These are phyloP conservation scores for Otolemur garnettii DNA, from an alignment of 2,113 vertebrate genomes.

Conservation along the genomic window DNA sequence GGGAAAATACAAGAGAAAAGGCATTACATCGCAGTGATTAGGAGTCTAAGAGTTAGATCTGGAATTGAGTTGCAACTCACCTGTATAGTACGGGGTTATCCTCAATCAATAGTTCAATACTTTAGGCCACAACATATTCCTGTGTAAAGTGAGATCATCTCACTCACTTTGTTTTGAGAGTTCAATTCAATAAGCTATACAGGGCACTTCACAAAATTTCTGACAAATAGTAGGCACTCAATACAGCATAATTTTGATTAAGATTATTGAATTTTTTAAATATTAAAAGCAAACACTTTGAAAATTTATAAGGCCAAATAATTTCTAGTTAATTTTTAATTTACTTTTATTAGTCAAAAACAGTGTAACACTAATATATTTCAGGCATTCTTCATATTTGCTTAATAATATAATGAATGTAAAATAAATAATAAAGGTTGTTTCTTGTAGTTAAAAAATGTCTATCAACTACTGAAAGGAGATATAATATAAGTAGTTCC, in stretches of 20 bases:
- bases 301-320: neutral
- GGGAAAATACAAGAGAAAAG: neutral
- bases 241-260: neutral
- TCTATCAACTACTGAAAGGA: neutral
- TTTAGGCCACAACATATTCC: neutral
- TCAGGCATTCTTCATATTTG: neutral
- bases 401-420: neutral
- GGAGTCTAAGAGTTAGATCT: neutral
- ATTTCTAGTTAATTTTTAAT: neutral
- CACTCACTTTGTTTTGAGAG: neutral
- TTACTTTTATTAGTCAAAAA: neutral
- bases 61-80: neutral
- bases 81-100: neutral
- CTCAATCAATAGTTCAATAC: neutral
- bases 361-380: neutral
- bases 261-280: neutral
- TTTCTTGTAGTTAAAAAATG: neutral
- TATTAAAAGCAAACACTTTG: neutral
- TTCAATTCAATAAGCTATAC: neutral
- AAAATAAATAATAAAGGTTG: neutral
- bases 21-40: neutral
- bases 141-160: neutral
- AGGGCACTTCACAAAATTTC: neutral
- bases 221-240: neutral
- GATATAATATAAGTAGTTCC: neutral